These are phyloP conservation scores for Halocaridina rubra DNA, from an alignment of 2,888 invertebrate species.

Conservation along the genomic window DNA sequence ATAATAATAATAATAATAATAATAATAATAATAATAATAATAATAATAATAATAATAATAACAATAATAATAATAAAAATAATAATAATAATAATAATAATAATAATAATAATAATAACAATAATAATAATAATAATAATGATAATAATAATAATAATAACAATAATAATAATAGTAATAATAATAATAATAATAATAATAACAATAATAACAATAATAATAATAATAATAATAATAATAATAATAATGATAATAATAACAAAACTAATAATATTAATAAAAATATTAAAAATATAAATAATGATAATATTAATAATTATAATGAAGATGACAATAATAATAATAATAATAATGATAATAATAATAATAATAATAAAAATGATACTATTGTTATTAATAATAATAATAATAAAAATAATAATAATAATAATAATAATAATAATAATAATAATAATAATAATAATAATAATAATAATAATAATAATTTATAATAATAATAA, in stretches of 20 bases:
- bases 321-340: neutral
- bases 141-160: neutral
- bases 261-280: neutral
- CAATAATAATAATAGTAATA: neutral
- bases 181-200: neutral
- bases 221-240: neutral
- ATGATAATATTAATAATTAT: neutral
- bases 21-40: slow-evolving; percentile 8
- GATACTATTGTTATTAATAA: neutral
- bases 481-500: neutral
- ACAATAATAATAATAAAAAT: slow-evolving; percentile 4
- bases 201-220: neutral
- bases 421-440: neutral
- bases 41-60: slow-evolving; percentile 8
- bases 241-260: neutral
- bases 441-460: neutral
- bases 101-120: neutral
- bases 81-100: slow-evolving; percentile 8
- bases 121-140: neutral
- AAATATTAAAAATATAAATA: neutral
- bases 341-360: neutral
- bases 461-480: neutral
- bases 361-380: neutral
- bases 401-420: neutral
- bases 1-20: slow-evolving; percentile 8